phyloP scores from a whole-genome alignment of 2,888 invertebrate genomes.

The Sinhomidia bicolor region DNA sequence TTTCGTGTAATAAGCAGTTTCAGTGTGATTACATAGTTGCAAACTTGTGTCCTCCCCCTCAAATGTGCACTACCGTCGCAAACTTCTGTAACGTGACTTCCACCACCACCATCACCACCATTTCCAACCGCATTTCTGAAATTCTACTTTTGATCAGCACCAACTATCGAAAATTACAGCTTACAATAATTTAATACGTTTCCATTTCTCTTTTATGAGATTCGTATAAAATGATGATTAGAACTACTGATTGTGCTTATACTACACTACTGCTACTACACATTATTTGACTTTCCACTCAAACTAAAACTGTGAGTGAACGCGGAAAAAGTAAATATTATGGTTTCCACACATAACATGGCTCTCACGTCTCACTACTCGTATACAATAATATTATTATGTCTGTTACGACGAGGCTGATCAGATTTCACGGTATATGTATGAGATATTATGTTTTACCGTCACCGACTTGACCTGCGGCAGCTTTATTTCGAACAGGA shows the following conservation, averaged over 20 bases:
- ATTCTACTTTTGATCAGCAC: not conserved
- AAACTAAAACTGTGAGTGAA: not conserved
- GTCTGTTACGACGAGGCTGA: not conserved
- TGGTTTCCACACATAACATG: not conserved
- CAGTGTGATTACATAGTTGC: not conserved
- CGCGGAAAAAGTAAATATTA: not conserved
- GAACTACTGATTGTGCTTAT: conserved; percentile 2
- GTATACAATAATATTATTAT: not conserved
- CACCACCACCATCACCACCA: not conserved
- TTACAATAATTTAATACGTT: not conserved
- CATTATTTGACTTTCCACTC: not conserved
- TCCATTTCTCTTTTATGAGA: not conserved
- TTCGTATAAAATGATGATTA: not conserved
- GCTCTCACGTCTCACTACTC: not conserved
- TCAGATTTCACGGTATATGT: conserved; percentile 12
- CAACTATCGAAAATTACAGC: not conserved
- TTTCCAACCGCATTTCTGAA: not conserved
- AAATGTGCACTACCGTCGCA: not conserved
- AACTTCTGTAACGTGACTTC: not conserved
- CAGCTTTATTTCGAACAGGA: not conserved
- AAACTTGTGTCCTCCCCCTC: not conserved
- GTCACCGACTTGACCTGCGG: not conserved
- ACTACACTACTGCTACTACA: no score
- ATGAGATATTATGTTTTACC: not conserved
- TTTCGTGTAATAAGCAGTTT: not conserved